These are phyloP conservation scores for Doryteuthis pealeii DNA, from an alignment of 1,140 invertebrate species.

Conservation along the genomic window DNA sequence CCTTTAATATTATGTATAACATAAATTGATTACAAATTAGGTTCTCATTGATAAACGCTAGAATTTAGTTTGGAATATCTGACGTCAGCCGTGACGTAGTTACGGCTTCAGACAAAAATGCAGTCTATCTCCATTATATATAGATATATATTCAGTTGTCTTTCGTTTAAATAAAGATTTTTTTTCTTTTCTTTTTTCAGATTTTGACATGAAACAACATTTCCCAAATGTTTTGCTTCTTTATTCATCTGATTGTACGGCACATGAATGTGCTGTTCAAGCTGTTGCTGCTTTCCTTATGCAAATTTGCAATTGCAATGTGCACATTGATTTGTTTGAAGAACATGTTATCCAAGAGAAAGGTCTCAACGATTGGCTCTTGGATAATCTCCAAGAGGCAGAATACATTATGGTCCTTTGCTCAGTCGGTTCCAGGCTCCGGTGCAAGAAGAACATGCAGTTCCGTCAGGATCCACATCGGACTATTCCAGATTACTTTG, in stretches of 20 bases:
- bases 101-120: too few species aligned
- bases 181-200: slow-evolving; percentile 33
- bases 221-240: slow-evolving; percentile 44
- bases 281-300: slow-evolving; percentile 49
- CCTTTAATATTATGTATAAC: too few species aligned
- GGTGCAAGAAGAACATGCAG: slow-evolving; percentile 48
- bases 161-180: too few species aligned
- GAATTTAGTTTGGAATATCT: too few species aligned
- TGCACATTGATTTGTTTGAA: slow-evolving; percentile 51
- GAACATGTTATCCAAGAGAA: slow-evolving; percentile 45
- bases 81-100: too few species aligned
- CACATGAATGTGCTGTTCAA: slow-evolving; percentile 50
- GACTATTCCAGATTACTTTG: slow-evolving; percentile 53
- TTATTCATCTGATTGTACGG: slow-evolving; percentile 49
- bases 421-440: slow-evolving; percentile 48
- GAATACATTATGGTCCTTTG: slow-evolving; percentile 54
- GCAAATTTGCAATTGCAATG: slow-evolving; percentile 50
- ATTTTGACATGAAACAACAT: slow-evolving; percentile 47
- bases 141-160: too few species aligned
- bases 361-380: slow-evolving; percentile 50
- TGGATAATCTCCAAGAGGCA: slow-evolving; percentile 48
- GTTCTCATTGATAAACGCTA: too few species aligned
- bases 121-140: too few species aligned
- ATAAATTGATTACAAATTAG: too few species aligned
- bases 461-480: slow-evolving; percentile 39